Percentiles rank a stretch among this genome's conserved stretches.
Evolutionary conservation across 2,797 vertebrate species (phyloP).

Genomic region (Acanthopagrus latus): DNA sequence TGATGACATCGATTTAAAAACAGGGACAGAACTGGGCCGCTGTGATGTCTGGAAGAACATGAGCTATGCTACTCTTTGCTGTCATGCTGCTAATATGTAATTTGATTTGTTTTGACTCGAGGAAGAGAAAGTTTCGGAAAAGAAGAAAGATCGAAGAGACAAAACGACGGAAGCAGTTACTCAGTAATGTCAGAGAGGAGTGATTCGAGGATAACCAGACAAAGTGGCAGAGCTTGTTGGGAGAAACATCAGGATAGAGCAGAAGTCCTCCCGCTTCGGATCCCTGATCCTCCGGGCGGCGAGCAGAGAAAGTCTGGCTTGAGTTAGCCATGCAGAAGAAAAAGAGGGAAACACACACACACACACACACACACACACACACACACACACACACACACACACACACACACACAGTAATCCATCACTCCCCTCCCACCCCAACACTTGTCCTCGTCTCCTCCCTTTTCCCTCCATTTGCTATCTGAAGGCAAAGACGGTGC

Average conservation of each 20-base stretch:
- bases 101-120: slow-evolving; percentile 33
- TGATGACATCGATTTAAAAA: too few species aligned
- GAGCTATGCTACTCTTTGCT: background rate
- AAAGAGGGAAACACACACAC: slow-evolving; percentile 44
- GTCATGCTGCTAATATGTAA: background rate
- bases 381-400: slow-evolving; percentile 44
- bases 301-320: slow-evolving; percentile 72
- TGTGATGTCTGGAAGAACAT: slow-evolving; percentile 2
- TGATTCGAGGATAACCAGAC: slow-evolving; percentile 21
- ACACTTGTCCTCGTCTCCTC: slow-evolving; percentile 35
- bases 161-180: slow-evolving; percentile 24
- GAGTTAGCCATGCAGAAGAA: slow-evolving; percentile 70
- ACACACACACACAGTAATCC: slow-evolving; percentile 43
- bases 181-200: slow-evolving; percentile 36
- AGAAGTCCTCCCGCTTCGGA: slow-evolving; percentile 24
- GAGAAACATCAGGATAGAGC: background rate
- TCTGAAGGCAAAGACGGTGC: slow-evolving; percentile 39
- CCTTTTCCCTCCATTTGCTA: slow-evolving; percentile 49
- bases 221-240: background rate
- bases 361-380: slow-evolving; percentile 25
- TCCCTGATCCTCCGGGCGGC: slow-evolving; percentile 44
- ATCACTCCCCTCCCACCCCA: slow-evolving; percentile 45
- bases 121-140: background rate
- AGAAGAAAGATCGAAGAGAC: slow-evolving; percentile 5
- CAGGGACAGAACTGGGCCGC: background rate